Evolutionary conservation across 2,113 vertebrate species (phyloP).

Genomic region (Oryzias melastigma): DNA sequence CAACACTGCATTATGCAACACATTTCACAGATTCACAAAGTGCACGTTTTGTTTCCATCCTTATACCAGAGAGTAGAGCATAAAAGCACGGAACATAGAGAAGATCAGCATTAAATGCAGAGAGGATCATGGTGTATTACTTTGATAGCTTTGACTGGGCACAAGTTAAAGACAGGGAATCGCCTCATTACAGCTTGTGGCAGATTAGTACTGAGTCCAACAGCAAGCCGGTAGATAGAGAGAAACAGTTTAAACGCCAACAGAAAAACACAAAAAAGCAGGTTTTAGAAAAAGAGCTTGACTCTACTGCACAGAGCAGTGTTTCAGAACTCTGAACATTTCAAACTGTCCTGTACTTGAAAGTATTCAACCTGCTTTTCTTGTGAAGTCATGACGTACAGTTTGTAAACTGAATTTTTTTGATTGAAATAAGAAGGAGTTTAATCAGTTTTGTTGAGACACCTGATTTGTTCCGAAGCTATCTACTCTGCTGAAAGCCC

Average conservation of each 20-base stretch:
- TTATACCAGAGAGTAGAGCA: not conserved
- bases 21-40: not conserved
- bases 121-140: slow-evolving; percentile 49
- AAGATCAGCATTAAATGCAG: slow-evolving; percentile 38
- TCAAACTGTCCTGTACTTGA: not conserved
- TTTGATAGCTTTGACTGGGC: slow-evolving; percentile 60
- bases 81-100: slow-evolving; percentile 35
- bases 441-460: too few relatives aligned
- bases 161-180: slow-evolving; percentile 66
- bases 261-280: slow-evolving; percentile 53
- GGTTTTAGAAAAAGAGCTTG: slow-evolving; percentile 15
- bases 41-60: not conserved
- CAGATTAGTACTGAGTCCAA: slow-evolving; percentile 67
- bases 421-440: too few relatives aligned
- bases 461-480: too few relatives aligned
- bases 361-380: not conserved
- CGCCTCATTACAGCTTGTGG: slow-evolving; percentile 70
- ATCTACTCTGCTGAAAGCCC: too few relatives aligned
- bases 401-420: too few relatives aligned
- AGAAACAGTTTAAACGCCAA: slow-evolving; percentile 55
- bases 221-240: slow-evolving; percentile 66
- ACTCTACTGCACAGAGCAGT: slow-evolving; percentile 6
- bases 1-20: slow-evolving; percentile 6
- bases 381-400: too few relatives aligned
- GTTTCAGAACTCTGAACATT: slow-evolving; percentile 32